phyloP scores from a whole-genome alignment of 2,888 invertebrate species.

The Meta bourneti region DNA sequence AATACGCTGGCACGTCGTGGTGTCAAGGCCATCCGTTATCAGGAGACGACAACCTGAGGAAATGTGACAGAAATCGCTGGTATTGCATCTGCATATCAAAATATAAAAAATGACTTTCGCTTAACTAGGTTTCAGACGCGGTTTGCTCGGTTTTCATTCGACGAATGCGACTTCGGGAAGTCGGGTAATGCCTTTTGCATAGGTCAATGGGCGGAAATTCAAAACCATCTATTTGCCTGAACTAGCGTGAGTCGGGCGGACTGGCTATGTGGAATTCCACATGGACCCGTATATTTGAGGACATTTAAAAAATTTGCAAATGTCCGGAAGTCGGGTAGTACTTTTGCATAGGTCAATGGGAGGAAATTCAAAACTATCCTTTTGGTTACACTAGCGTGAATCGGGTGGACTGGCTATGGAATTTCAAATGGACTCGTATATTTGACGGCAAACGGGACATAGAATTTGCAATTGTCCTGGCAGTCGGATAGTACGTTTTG shows the following conservation, averaged over 20 bases:
- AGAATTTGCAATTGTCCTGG: not conserved
- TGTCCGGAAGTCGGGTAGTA: not conserved
- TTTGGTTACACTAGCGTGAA: no score
- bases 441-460: no score
- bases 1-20: constrained; percentile 3
- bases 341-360: not conserved
- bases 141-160: no score
- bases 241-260: not conserved
- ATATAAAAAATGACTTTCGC: not conserved
- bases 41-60: not conserved
- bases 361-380: not conserved
- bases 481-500: not conserved
- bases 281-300: no score
- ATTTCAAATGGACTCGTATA: no score
- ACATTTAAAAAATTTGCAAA: no score
- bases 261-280: no score
- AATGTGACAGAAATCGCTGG: not conserved
- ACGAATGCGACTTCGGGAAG: not conserved
- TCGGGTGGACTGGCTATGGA: no score
- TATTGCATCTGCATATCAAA: not conserved
- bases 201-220: not conserved
- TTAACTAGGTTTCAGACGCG: not conserved
- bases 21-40: constrained; percentile 12
- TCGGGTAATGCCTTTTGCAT: not conserved
- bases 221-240: not conserved